phyloP scores from a whole-genome alignment of 2,797 vertebrate species.

The Harpagifer antarcticus region DNA sequence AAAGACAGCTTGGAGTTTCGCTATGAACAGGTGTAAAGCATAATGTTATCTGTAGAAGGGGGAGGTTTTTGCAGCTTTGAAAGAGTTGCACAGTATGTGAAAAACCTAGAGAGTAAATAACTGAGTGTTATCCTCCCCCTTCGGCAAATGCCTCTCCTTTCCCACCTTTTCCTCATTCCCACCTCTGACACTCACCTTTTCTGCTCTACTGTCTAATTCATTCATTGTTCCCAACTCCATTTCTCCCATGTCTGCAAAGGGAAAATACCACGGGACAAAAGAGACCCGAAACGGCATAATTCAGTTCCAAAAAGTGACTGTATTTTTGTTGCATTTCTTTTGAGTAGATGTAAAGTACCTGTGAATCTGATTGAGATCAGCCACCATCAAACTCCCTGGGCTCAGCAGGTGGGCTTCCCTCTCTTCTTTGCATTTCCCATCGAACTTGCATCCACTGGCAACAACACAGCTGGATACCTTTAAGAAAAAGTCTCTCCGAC shows the following conservation, averaged over 20 bases:
- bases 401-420: constrained; percentile 52
- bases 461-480: constrained; percentile 53
- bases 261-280: constrained; percentile 7
- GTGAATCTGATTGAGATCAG: constrained; percentile 31
- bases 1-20: too few relatives aligned
- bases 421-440: constrained; percentile 43
- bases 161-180: constrained; percentile 36
- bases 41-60: not conserved
- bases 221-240: constrained; percentile 29
- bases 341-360: constrained; percentile 37
- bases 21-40: not conserved
- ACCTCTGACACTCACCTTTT: constrained; percentile 29
- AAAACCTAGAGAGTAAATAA: constrained; percentile 23
- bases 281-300: not conserved
- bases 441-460: constrained; percentile 31
- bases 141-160: not conserved
- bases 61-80: constrained; percentile 13
- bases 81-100: constrained; percentile 10
- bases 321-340: constrained; percentile 16
- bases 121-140: constrained; percentile 17
- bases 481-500: too few relatives aligned
- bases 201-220: constrained; percentile 17
- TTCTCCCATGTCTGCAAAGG: constrained; percentile 15
- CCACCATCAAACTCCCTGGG: constrained; percentile 24
- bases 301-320: too few relatives aligned